Base-by-base conservation (phyloP, 2,113 vertebrate genomes). In the Oxygymnocypris stewartii region DNA sequence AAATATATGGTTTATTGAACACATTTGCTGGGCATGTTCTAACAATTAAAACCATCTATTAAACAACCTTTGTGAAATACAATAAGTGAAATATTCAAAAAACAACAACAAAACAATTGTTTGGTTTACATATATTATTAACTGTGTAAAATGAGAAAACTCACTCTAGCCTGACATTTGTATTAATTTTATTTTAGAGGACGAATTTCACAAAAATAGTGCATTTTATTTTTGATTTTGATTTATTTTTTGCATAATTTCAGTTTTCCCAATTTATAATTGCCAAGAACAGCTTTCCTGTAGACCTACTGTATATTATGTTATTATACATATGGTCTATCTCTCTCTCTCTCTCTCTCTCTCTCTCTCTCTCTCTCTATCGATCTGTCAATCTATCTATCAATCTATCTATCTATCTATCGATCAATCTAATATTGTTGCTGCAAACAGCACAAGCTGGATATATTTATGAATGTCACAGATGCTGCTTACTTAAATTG, bases 391-490 rank as follows among this genome's bases (percentile, higher is more conserved):
- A 42, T 44, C 8, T 44, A 10, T 44, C 42, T 44, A 44, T 44
- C 42, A 10, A 37, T 37, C n/a, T n/a, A n/a, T n/a, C n/a, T n/a
- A n/a, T n/a, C 35, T 37, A 37, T 44, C 37, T 37, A 4, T 37
- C 42, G 10, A 11, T 44, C 42, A 10, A 44, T 44, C 42, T 44
- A 18, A 20, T 37, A 69, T 69, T 69, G 6, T 37, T 71, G 31
- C 31, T 37, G 67, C 31, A 37, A 4, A 16, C 31, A 71, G 31
- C 67, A 40, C 28, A 35, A 69, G 14, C 65, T 18, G 6, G 18
- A 69, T 73, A 67, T 67, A 73, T 40, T 40, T 73, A 35, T 40
- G 20, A 18, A 73, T 76, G 42, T 76, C 74, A 28, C 20, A 76
- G n/a, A 73, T 73, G 8, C 35, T 42, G 35, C 2, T 23, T 73